A percentile compares a stretch with the other conserved stretches of the same genome.
Conservation (phyloP, 23 tunicate genomes). For the Ciona savignyi region DNA sequence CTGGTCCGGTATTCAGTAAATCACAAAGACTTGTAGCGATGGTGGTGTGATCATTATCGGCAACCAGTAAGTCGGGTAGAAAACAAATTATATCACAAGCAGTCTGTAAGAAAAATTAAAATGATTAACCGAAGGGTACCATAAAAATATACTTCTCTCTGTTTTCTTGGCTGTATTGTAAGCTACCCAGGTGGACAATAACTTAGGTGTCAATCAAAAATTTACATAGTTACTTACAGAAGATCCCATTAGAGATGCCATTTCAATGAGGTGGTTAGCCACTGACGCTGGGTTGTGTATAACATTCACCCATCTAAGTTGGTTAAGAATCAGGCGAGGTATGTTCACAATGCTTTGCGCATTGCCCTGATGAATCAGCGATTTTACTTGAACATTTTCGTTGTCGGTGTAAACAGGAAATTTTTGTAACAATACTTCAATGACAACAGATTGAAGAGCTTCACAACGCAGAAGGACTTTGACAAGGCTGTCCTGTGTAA, state of each 20-base stretch:
- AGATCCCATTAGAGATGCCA: slow-evolving; percentile 41
- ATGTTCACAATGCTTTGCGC: slow-evolving; percentile 30
- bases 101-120: slow-evolving; percentile 8
- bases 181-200: too few relatives aligned
- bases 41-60: slow-evolving; percentile 38
- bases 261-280: slow-evolving; percentile 37
- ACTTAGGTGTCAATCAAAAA: too few relatives aligned
- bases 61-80: slow-evolving; percentile 38
- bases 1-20: slow-evolving; percentile 30
- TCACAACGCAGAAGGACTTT: slow-evolving; percentile 53
- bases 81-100: slow-evolving; percentile 56
- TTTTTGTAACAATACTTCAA: slow-evolving; percentile 47
- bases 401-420: slow-evolving; percentile 34
- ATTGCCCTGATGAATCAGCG: slow-evolving; percentile 1
- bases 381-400: slow-evolving; percentile 37
- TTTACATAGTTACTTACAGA: slow-evolving; percentile 18
- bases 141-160: too few relatives aligned
- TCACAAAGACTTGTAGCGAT: slow-evolving; percentile 39
- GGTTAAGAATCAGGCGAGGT: slow-evolving; percentile 52
- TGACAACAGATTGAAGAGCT: slow-evolving; percentile 41
- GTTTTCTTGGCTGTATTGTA: too few relatives aligned
- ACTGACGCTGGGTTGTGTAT: slow-evolving; percentile 14
- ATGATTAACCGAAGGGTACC: background rate
- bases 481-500: slow-evolving; percentile 57
- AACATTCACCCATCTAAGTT: slow-evolving; percentile 43